Base-by-base conservation (phyloP, 2,113 vertebrate genomes). In the Periophthalmus modestus region DNA sequence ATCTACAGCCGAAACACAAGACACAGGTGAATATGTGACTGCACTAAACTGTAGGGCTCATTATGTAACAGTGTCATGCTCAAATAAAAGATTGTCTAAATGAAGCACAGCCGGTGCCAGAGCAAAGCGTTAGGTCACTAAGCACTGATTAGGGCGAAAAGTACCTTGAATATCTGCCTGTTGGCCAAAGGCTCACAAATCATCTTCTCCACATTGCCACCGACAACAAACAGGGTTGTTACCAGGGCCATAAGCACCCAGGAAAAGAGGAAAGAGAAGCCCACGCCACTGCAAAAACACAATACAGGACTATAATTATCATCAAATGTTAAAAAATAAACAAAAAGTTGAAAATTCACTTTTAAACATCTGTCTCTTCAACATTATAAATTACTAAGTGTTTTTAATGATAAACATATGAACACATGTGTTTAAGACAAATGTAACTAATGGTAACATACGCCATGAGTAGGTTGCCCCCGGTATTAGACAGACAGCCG, bases 391-490 rank as follows among this genome's bases (percentile, higher is more conserved):
- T 28, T 28, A 28, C 28, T 28, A 28, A 43, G 39, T 43, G 39
- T 43, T 43, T 43, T 43, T 43, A 43, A 43, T 43, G 39, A 43
- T 43, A 4, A 39, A 39, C 39, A 43, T 19, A 54, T 55, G 12
- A 52, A 19, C 48, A 52, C 16, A 48, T 13, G 46, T 48, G 46
- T 28, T 28, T 28, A 28, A 28, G 28, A 28, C 28, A 28, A 28
- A 48, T 16, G 19, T 16, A 55, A 21, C 19, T 1, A 5, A 33
- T 33, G 33, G 18, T 58, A 59, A 91, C 98, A 84, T 92, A 99
- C 98, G 93, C 95, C 95, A 99, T 97, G 24, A 99, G 95, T 55
- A 99, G 95, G 89, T 96, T 95, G 78, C 98, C 98, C 1, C 97
- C 98, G 0, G 95, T 98, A 92, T 99, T 97, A 0, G 97, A 98